Percentiles rank a stretch among this genome's conserved stretches.
Conservation (phyloP, 2,113 vertebrate species). For the Paratilapia polleni region DNA sequence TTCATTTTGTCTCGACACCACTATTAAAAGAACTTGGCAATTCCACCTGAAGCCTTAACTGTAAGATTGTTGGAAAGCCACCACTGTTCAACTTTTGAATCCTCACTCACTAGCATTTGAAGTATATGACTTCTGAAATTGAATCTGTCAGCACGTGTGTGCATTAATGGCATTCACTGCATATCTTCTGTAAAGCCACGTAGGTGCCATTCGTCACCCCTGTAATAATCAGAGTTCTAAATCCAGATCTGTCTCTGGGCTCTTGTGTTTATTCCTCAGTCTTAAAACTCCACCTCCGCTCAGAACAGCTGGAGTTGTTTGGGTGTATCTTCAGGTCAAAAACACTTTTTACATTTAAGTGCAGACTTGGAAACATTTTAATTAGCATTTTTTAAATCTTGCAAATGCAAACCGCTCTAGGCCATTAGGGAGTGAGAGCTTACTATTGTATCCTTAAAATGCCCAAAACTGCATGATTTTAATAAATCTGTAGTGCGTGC, state of each 20-base stretch:
- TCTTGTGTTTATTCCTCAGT: slow-evolving; percentile 8
- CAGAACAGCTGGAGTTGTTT: background rate
- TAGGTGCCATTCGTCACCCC: background rate
- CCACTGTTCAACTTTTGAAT: background rate
- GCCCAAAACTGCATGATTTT: background rate
- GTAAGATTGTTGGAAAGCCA: background rate
- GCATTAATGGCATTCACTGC: slow-evolving; percentile 10
- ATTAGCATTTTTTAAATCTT: background rate
- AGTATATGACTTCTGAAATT: background rate
- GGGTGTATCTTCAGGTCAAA: background rate
- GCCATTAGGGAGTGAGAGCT: background rate
- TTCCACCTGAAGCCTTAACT: background rate
- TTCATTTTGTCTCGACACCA: slow-evolving; percentile 3
- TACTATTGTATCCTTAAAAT: background rate
- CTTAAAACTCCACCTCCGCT: background rate
- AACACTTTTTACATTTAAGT: background rate
- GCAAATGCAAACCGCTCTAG: background rate
- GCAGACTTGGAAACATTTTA: background rate
- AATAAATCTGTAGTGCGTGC: background rate
- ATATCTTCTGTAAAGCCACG: slow-evolving; percentile 10
- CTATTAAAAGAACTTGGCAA: slow-evolving; percentile 30
- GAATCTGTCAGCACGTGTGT: slow-evolving; percentile 16
- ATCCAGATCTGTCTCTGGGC: slow-evolving; percentile 28
- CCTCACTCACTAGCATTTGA: background rate
- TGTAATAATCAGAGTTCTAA: slow-evolving; percentile 23